Evolutionary conservation across 2,888 invertebrate species (phyloP), one percentile per base, ranked within the genome.

Genomic region (Agrotis ipsilon): DNA sequence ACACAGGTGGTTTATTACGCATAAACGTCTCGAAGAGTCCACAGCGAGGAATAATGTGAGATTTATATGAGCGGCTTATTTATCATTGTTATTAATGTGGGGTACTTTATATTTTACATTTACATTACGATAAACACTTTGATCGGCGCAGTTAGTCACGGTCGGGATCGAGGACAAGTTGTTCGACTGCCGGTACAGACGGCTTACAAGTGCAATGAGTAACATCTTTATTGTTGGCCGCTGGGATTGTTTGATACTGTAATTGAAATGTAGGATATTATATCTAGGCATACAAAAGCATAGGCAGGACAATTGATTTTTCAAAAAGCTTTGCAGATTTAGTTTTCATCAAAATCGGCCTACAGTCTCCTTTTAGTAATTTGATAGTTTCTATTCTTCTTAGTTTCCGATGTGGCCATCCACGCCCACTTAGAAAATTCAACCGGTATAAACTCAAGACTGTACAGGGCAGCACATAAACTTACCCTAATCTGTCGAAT

Each of bases 1-100:
- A 79, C 60, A 74, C 77, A 79, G 79, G 74, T 77, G 76, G 66
- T 67, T 60, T 73, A 63, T 72, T 72, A 73, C 75, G 46, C 62
- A 71, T 75, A 77, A 71, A 78, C 48, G 72, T 78, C 63, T 73
- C 55, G 57, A 60, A 60, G 32, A 73, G 49, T 79, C 79, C 74
- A 63, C 63, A 49, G 43, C 48, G 19, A 60, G 52, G 51, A 68
- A 58, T 79, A 61, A 49, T 64, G 67, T 51, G 55, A 27, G 74
- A 73, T 73, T 58, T 64, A 64, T 49, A 58, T 68, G 49, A 45
- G 52, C 52, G 39, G 55, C 39, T 74, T 68, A 68, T 74, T 58
- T 68, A 77, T 63, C 79, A 55, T 46, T 65, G 58, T 46, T 60
- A 49, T 52, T n/a, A 63, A 73, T 67, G 61, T 55, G 55, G 32